A percentile compares a stretch with the other conserved stretches of the same genome.
phyloP scores from a whole-genome alignment of 2,113 vertebrate species.

The Stomatorhinus ivindoensis region DNA sequence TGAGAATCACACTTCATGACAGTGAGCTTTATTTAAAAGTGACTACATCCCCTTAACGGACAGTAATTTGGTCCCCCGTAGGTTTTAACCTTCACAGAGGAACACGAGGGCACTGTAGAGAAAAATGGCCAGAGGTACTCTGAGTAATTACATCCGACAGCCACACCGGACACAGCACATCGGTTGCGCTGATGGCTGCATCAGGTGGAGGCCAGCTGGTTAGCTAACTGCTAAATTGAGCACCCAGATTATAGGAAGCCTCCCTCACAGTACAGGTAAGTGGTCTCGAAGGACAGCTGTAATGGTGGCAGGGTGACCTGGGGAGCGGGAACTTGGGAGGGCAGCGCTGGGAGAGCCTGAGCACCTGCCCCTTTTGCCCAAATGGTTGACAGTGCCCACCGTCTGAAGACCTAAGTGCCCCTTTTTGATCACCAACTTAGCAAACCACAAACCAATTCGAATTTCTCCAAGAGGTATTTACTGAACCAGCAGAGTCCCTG shows the following conservation, averaged over 20 bases:
- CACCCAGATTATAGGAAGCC: neutral
- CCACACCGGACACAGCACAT: neutral
- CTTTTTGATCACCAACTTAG: neutral
- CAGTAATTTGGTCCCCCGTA: neutral
- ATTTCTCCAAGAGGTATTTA: neutral
- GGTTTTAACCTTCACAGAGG: conserved; percentile 13
- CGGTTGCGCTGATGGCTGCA: neutral
- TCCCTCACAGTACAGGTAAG: neutral
- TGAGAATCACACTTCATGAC: neutral
- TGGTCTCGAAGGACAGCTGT: neutral
- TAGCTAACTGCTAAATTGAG: neutral
- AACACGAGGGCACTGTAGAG: neutral
- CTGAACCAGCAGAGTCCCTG: neutral
- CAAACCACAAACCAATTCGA: neutral
- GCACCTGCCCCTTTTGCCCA: neutral
- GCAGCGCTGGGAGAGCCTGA: neutral
- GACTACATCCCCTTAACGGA: neutral
- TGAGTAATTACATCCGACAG: neutral
- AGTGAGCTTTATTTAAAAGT: conserved; percentile 4
- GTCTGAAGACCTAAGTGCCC: neutral
- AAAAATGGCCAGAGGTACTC: neutral
- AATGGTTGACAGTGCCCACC: neutral
- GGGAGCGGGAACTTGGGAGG: neutral
- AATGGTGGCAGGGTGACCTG: neutral
- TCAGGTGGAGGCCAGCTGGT: neutral